Conservation (phyloP, 2,797 vertebrate genomes). For the Cynopterus sphinx region DNA sequence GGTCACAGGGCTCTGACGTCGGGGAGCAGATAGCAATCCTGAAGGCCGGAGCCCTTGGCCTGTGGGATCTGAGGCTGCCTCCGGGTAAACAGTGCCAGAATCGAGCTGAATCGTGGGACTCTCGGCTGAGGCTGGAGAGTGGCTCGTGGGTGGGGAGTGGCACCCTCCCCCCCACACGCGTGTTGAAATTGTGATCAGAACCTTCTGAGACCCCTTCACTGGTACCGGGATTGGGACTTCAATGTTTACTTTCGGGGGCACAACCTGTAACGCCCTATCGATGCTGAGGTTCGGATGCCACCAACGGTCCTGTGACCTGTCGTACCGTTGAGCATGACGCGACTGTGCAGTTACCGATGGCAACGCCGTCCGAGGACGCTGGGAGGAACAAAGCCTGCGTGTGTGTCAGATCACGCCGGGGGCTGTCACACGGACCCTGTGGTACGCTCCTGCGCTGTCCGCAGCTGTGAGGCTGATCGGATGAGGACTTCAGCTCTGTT, state of each 20-base stretch:
- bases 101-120: not conserved
- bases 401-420: not conserved
- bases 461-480: not conserved
- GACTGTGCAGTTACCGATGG: no score
- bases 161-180: not conserved
- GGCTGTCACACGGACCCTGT: no score
- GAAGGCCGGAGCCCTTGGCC: not conserved
- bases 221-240: not conserved
- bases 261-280: not conserved
- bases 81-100: not conserved
- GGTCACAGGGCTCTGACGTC: no score
- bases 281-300: not conserved
- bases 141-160: not conserved
- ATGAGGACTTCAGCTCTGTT: not conserved
- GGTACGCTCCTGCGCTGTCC: not conserved
- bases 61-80: accelerated
- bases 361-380: not conserved
- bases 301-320: not conserved
- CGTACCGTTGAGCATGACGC: not conserved
- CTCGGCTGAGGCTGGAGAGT: not conserved
- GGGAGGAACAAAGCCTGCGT: not conserved
- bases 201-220: not conserved
- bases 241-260: not conserved
- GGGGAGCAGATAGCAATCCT: no score
- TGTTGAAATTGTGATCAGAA: not conserved